Evolutionary conservation across 2,113 vertebrate species (phyloP), one percentile per base, ranked within the genome.

Genomic region (Atlantisia rogersi): DNA sequence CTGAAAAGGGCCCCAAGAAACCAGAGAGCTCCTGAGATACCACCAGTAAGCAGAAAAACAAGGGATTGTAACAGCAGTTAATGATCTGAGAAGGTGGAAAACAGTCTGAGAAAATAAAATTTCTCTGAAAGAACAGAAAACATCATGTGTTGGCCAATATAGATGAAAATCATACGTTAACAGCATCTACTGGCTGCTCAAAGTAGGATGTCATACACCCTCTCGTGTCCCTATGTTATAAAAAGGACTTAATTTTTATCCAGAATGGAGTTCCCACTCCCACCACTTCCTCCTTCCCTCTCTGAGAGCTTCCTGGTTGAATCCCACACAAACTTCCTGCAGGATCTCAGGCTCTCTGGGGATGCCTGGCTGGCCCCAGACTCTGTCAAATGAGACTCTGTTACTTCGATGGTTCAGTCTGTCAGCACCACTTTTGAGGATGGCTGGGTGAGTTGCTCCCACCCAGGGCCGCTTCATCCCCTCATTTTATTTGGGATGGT

Each of bases 201-300:
- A 35, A 50, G 46, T 40, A 60, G 17, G 17, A 65, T 62, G 35
- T 35, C 24, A 28, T 56, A 29, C 0, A 3, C 12, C 11, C 15
- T 62, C 20, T 40, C 29, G 25, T 10, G 35, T 16, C 31, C 0
- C 0, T 18, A 28, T 55, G 4, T 17, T 48, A 31, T 60, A 48
- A 3, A 16, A 35, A 68, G 18, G 3, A 42, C 0, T 0, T 11
- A 24, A 15, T 65, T 83, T 93, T 84, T 44, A 32, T 40, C 7
- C 22, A 84, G 31, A 80, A 80, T 40, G 53, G 58, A 76, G 20
- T 48, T 48, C 48, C 48, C 48, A 48, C 21, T 46, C 44, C 44
- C 44, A 18, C 44, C 44, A 16, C 44, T 12, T 39, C 9, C 6
- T 39, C 10, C 39, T 40, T 68, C 10, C 65, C 40, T 68, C 10